A percentile compares a stretch with the other conserved stretches of the same genome.
These are phyloP conservation scores for Oreochromis aureus DNA, from an alignment of 2,113 vertebrate species.

Conservation along the genomic window DNA sequence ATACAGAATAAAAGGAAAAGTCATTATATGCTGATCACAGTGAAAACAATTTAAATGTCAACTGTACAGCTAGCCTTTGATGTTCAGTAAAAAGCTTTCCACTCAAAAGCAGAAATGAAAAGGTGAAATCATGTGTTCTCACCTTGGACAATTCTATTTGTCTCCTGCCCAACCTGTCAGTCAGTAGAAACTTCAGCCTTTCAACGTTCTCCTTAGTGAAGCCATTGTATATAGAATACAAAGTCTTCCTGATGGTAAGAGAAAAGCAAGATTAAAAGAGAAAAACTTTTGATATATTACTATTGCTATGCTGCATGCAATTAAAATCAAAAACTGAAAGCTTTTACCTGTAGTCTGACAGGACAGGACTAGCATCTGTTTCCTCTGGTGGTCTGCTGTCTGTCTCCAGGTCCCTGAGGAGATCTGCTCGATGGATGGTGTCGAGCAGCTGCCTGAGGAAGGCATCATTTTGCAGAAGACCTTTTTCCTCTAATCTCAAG, in stretches of 20 bases:
- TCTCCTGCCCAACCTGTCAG: background rate
- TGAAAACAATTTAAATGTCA: background rate
- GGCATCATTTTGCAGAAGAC: slow-evolving; percentile 10
- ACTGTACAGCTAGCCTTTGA: background rate
- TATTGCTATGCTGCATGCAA: background rate
- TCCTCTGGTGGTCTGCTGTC: background rate
- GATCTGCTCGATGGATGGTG: slow-evolving; percentile 60
- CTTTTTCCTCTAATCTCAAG: slow-evolving; percentile 44
- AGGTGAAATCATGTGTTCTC: slow-evolving; percentile 1
- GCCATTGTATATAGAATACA: slow-evolving; percentile 59
- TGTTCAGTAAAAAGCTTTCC: background rate
- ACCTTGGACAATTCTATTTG: slow-evolving; percentile 56
- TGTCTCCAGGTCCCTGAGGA: slow-evolving; percentile 26
- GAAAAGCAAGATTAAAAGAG: background rate
- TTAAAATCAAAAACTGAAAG: too few relatives aligned
- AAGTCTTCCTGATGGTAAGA: slow-evolving; percentile 58
- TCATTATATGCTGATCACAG: background rate
- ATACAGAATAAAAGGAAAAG: background rate
- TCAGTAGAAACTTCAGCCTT: slow-evolving; percentile 56
- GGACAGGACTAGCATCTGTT: slow-evolving; percentile 1
- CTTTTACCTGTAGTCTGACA: slow-evolving; percentile 68
- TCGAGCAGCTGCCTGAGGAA: slow-evolving; percentile 58
- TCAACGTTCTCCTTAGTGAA: slow-evolving; percentile 37
- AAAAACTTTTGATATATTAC: background rate
- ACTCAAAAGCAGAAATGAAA: background rate